A percentile compares a stretch with the other conserved stretches of the same genome.
These are phyloP conservation scores for Limnephilus rhombicus DNA, from an alignment of 2,888 invertebrate species.

Conservation along the genomic window DNA sequence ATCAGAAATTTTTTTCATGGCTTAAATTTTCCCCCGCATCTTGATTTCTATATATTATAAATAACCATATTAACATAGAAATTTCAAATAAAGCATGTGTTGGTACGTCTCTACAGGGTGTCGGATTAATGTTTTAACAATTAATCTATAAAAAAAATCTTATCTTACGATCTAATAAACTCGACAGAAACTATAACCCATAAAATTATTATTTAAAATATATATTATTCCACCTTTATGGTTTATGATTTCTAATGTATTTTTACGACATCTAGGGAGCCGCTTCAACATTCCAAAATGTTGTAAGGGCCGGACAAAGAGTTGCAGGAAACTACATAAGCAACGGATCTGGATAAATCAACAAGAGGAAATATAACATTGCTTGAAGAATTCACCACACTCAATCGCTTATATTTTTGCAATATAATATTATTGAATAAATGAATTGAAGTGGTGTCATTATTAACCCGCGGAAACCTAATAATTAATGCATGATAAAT, in stretches of 20 bases:
- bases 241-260: neutral
- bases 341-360: slow-evolving; percentile 73
- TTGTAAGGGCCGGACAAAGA: slow-evolving; percentile 79
- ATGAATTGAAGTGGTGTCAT: neutral
- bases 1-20: neutral
- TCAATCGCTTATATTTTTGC: neutral
- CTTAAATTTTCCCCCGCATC: neutral
- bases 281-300: slow-evolving; percentile 83
- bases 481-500: neutral
- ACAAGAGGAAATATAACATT: neutral
- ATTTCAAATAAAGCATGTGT: neutral
- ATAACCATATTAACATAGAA: neutral
- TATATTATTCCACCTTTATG: neutral
- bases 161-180: neutral
- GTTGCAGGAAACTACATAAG: slow-evolving; percentile 76
- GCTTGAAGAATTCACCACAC: neutral
- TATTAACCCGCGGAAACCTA: neutral
- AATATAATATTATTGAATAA: neutral
- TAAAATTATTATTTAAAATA: neutral
- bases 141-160: neutral
- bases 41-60: neutral
- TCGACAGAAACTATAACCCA: neutral
- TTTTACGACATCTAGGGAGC: slow-evolving; percentile 75
- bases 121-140: neutral
- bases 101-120: neutral